Conservation (phyloP, 2,888 invertebrate species). For the Urechis unicinctus region DNA sequence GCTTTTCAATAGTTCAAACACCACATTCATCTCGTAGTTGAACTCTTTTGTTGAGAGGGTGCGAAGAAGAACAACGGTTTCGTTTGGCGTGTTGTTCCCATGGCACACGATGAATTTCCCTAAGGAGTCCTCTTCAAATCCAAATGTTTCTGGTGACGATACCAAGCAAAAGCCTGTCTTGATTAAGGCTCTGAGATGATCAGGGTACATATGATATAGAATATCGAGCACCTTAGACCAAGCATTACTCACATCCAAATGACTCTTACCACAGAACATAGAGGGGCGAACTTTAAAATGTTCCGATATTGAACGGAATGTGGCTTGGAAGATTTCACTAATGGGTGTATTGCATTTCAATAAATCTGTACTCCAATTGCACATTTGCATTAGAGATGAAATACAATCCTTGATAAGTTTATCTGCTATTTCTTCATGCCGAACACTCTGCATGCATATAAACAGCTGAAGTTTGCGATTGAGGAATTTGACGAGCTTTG, state of each 20-base stretch:
- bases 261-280: not conserved
- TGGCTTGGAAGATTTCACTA: not conserved
- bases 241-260: not conserved
- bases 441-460: not conserved
- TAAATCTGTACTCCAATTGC: not conserved
- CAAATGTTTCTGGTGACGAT: constrained; percentile 2
- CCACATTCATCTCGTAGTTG: not conserved
- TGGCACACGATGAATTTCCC: constrained; percentile 2
- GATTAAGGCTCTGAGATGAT: not conserved
- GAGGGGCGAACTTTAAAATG: not conserved
- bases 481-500: not conserved
- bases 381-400: not conserved
- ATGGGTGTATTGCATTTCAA: not conserved
- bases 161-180: constrained; percentile 3
- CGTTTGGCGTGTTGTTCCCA: constrained; percentile 4
- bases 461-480: not conserved
- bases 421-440: not conserved
- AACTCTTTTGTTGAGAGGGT: constrained; percentile 1
- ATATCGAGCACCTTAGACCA: not conserved
- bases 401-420: not conserved
- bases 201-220: not conserved
- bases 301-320: not conserved
- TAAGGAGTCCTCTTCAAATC: not conserved
- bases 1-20: not conserved
- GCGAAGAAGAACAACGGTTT: constrained; percentile 3